These are phyloP conservation scores for Otolemur garnettii DNA, from an alignment of 2,113 vertebrate genomes.

Conservation along the genomic window DNA sequence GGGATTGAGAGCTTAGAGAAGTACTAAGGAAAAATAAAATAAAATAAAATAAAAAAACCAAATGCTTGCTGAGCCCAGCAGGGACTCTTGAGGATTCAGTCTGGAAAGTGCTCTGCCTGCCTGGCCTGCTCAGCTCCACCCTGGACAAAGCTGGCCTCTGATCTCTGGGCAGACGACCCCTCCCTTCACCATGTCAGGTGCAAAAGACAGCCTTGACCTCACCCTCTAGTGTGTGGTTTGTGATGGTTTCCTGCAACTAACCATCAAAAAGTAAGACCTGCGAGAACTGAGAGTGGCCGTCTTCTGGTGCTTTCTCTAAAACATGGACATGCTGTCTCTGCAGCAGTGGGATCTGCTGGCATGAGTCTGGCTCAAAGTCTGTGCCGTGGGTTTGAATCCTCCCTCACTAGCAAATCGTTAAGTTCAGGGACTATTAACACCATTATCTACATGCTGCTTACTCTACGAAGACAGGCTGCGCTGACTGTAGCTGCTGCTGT, in stretches of 20 bases:
- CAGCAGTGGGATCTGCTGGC: not conserved
- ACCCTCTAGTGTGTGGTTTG: not conserved
- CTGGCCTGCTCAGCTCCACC: not conserved
- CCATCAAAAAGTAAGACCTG: not conserved
- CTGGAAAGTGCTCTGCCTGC: not conserved
- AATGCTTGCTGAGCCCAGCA: not conserved
- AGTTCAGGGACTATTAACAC: not conserved
- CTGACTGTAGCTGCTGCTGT: not conserved
- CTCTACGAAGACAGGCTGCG: not conserved
- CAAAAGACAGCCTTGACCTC: not conserved
- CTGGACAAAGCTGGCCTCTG: not conserved
- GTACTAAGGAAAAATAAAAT: not conserved
- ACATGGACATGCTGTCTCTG: not conserved
- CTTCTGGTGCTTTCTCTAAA: not conserved
- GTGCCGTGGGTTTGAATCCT: not conserved
- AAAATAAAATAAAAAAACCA: not conserved
- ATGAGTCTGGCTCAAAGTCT: not conserved
- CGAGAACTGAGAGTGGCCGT: not conserved
- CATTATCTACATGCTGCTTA: not conserved
- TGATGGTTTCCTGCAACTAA: not conserved
- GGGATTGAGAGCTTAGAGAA: constrained; percentile 49
- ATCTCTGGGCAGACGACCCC: not conserved
- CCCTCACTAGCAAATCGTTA: not conserved
- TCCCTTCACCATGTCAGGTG: not conserved
- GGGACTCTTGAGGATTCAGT: not conserved